Base-by-base conservation (phyloP, 2,113 vertebrate species). In the Albula goreensis region DNA sequence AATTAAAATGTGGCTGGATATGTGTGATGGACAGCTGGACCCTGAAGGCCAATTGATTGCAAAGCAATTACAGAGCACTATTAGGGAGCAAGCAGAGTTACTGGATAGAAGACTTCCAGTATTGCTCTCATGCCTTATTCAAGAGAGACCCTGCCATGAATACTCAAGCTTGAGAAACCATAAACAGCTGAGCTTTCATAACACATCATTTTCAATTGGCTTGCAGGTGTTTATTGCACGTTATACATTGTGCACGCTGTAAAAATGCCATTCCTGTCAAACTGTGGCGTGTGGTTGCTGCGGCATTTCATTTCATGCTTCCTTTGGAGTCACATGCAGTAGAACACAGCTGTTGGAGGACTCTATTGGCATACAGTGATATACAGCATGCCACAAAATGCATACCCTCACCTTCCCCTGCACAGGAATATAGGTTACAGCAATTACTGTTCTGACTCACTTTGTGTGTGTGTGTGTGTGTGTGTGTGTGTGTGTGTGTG, bases 101-200 rank as follows among this genome's bases (percentile, higher is more conserved):
- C n/a, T 74, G 70, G 70, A 74, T 9, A 74, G 70, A 25, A 9
- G 1, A 74, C 22, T 31, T 74, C 70, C 70, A 74, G 70, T 74
- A 74, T 74, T 74, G 70, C 70, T 74, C 70, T 74, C 70, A 74
- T 74, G 22, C 70, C n/a, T 74, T 74, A 74, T 74, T 6, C 70
- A 74, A n/a, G 5, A 74, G 70, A 74, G 70, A 22, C 70, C 70
- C 70, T 74, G n/a, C 70, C 70, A 74, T 74, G 70, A 31, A 74
- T 74, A 74, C 83, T 91, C 63, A 85, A 91, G 82, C 90, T 91
- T 66, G 89, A 74, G 85, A 51, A 83, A 86, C 88, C 85, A 90
- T 90, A 15, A 88, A 87, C 51, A 60, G 85, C n/a, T 0, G 56
- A 83, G 87, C 81, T 89, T 85, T 89, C 78, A 81, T 83, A 50